Evolutionary conservation across 2,797 vertebrate species (phyloP).

Genomic region (Crocodylus rhombifer): DNA sequence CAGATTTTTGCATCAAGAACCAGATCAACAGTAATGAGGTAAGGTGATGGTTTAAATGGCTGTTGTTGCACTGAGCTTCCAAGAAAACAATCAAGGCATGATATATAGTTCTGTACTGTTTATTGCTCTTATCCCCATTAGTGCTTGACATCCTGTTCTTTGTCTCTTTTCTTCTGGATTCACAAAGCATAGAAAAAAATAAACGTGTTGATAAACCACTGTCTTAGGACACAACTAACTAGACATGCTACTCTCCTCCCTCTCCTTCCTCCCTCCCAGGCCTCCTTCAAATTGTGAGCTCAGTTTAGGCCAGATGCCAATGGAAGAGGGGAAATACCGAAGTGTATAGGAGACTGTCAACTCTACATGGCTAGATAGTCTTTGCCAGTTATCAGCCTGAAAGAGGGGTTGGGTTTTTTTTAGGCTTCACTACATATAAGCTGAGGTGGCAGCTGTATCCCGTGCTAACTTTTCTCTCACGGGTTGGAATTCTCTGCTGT

Average conservation of each 20-base stretch:
- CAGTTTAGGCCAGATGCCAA: not conserved
- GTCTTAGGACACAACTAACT: rapidly evolving
- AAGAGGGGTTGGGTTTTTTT: not conserved
- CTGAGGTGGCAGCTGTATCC: not conserved
- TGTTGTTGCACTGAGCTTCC: not conserved
- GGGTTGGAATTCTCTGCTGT: rapidly evolving
- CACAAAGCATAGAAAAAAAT: not conserved
- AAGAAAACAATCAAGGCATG: not conserved
- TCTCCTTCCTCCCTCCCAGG: not conserved
- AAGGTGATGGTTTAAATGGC: not conserved
- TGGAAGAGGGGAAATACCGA: not conserved
- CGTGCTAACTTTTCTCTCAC: not conserved
- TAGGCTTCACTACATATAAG: not conserved
- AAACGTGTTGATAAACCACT: not conserved
- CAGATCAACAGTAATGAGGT: not conserved
- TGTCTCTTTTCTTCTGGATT: constrained; percentile 22
- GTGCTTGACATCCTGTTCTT: not conserved
- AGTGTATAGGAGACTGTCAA: no score
- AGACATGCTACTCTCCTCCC: not conserved
- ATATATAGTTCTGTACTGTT: not conserved
- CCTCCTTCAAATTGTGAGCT: not conserved
- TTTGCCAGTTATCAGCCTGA: not conserved
- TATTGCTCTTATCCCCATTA: not conserved
- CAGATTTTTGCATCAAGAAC: not conserved
- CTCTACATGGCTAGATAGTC: not conserved